Base-by-base conservation (phyloP, 2,113 vertebrate genomes). In the Columba livia region DNA sequence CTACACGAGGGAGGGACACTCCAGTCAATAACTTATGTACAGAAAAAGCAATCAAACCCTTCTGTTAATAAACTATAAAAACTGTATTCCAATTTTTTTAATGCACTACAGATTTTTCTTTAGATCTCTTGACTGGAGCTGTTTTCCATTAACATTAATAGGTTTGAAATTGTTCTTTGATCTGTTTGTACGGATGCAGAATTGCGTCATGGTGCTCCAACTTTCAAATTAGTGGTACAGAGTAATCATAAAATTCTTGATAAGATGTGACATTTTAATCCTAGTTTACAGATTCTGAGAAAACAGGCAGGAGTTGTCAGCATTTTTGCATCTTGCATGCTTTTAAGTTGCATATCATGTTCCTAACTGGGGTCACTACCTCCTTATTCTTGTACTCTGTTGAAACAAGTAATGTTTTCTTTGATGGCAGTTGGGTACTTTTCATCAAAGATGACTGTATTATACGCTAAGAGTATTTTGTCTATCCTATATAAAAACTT, bases 91-190 rank as follows among this genome's bases (percentile, higher is more conserved):
- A 8, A 15, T 58, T 88, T 69, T 90, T 89, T 70, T 53, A 48
- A 87, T 48, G 18, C 23, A 31, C 17, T 88, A 34, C 62, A 87
- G 72, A 74, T 86, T 97, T 95, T 79, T 87, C 94, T 93, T 88
- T 74, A 67, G 93, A 89, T 84, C 38, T 85, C 57, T 92, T 93
- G 71, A 71, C 51, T 95, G 92, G 42, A 74, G 21, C 69, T 89
- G 36, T 87, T 96, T 94, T 84, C 85, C 79, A 70, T 96, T 93
- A 90, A 58, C 16, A 29, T 94, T 90, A 95, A 78, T 60, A 94
- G 40, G 42, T 79, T 94, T 84, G 56, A 96, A 97, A 96, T 91
- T 79, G 54, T 90, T 95, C 92, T 96, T 96, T 96, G 83, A 94
- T 96, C 92, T 82, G 60, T 93, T 82, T 88, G 64, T 94, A 61